These are phyloP conservation scores for Melopsittacus undulatus DNA, from an alignment of 2,797 vertebrate genomes.

Conservation along the genomic window DNA sequence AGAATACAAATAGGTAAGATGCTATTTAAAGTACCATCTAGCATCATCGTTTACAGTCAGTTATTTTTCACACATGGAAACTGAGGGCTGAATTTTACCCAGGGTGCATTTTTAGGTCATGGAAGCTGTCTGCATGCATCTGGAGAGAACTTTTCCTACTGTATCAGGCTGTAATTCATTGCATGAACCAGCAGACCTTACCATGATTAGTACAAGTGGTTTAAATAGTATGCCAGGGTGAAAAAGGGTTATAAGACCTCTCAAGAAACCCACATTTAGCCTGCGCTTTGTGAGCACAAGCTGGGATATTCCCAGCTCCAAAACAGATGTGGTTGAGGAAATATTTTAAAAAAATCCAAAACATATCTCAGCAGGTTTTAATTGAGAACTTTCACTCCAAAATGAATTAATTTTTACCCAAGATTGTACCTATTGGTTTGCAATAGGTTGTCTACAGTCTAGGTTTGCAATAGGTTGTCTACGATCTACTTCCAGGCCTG, in stretches of 20 bases:
- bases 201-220: neutral
- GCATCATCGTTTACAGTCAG: neutral
- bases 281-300: neutral
- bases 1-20: neutral
- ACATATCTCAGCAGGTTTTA: neutral
- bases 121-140: neutral
- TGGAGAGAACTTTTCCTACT: neutral
- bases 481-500: neutral
- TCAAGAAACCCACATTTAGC: neutral
- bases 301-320: neutral
- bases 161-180: neutral
- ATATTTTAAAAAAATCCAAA: neutral
- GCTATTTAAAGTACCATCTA: neutral
- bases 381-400: neutral
- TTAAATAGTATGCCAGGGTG: constrained; percentile 25
- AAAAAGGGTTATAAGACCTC: neutral
- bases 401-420: neutral
- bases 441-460: neutral
- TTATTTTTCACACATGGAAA: constrained; percentile 19
- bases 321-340: neutral
- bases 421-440: neutral
- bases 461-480: neutral
- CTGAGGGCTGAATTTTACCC: constrained; percentile 1
- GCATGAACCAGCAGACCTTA: constrained; percentile 20
- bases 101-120: neutral